These are phyloP conservation scores for Thaleichthys pacificus DNA, from an alignment of 2,797 vertebrate species.

Conservation along the genomic window DNA sequence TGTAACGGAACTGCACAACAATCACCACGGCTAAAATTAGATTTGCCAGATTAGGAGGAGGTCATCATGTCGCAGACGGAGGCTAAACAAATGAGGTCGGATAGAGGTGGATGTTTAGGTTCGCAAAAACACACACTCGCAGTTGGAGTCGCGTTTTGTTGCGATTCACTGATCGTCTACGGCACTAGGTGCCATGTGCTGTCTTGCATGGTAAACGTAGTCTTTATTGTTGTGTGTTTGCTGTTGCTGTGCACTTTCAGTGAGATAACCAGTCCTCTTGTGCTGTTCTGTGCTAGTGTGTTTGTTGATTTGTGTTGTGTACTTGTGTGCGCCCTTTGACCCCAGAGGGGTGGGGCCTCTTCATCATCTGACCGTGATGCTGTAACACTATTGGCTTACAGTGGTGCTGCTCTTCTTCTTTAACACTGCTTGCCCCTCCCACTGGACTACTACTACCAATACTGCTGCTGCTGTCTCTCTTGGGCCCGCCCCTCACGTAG, in stretches of 20 bases:
- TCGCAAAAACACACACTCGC: background rate
- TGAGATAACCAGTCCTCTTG: constrained; percentile 22
- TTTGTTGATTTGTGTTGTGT: constrained; percentile 35
- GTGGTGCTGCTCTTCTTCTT: constrained; percentile 98
- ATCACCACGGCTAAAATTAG: background rate
- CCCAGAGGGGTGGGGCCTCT: constrained; percentile 58
- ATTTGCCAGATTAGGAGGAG: background rate
- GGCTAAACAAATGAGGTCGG: constrained; percentile 2
- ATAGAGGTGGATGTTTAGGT: background rate
- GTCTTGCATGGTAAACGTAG: constrained; percentile 49
- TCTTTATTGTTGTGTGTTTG: background rate
- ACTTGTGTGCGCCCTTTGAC: constrained; percentile 56
- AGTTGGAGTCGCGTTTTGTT: constrained; percentile 22
- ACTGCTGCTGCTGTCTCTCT: constrained; percentile 71
- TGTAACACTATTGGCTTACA: constrained; percentile 95
- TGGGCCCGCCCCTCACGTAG: constrained; percentile 75
- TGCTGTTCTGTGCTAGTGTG: constrained; percentile 33
- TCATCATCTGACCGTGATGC: constrained; percentile 84
- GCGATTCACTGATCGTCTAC: constrained; percentile 33
- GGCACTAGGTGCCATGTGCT: constrained; percentile 6
- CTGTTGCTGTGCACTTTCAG: background rate
- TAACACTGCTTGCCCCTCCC: constrained; percentile 92
- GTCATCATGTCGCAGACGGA: background rate
- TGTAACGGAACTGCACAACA: constrained; percentile 11
- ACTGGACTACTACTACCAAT: constrained; percentile 76